These are phyloP conservation scores for Menura novaehollandiae DNA, from an alignment of 2,113 vertebrate species.

Conservation along the genomic window DNA sequence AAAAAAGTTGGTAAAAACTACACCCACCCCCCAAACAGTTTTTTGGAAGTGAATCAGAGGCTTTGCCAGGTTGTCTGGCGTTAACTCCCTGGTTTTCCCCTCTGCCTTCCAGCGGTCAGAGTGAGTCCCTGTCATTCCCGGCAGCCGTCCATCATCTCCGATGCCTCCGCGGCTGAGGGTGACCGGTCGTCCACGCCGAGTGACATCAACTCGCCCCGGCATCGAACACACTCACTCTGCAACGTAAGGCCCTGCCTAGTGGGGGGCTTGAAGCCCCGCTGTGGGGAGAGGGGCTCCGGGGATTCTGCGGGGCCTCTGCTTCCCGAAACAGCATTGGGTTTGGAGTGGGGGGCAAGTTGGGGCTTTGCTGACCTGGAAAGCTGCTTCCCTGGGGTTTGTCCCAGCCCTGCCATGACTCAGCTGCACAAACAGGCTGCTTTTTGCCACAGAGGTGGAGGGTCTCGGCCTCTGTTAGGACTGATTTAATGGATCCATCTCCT, in stretches of 20 bases:
- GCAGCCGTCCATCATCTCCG: conserved; percentile 93
- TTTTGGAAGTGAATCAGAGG: background rate
- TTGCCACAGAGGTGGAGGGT: background rate
- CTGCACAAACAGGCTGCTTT: background rate
- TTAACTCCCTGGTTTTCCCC: background rate
- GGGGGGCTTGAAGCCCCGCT: rapidly evolving
- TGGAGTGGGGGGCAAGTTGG: rapidly evolving
- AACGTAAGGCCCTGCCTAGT: conserved; percentile 81
- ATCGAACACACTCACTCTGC: conserved; percentile 98
- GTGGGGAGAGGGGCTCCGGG: rapidly evolving
- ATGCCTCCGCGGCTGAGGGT: conserved; percentile 88
- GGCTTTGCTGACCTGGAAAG: background rate
- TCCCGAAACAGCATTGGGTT: rapidly evolving
- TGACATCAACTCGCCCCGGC: conserved; percentile 97
- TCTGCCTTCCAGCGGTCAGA: conserved; percentile 80
- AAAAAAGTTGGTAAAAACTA: background rate
- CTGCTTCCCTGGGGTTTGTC: background rate
- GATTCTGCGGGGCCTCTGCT: rapidly evolving
- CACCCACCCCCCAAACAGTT: rapidly evolving
- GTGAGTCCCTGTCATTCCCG: conserved; percentile 96
- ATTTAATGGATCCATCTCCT: conserved; percentile 3
- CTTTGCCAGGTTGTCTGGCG: background rate
- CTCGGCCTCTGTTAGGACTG: background rate
- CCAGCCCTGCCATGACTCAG: rapidly evolving
- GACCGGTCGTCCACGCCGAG: conserved; percentile 96